phyloP scores from a whole-genome alignment of 2,113 vertebrate genomes.

The Calypte anna region DNA sequence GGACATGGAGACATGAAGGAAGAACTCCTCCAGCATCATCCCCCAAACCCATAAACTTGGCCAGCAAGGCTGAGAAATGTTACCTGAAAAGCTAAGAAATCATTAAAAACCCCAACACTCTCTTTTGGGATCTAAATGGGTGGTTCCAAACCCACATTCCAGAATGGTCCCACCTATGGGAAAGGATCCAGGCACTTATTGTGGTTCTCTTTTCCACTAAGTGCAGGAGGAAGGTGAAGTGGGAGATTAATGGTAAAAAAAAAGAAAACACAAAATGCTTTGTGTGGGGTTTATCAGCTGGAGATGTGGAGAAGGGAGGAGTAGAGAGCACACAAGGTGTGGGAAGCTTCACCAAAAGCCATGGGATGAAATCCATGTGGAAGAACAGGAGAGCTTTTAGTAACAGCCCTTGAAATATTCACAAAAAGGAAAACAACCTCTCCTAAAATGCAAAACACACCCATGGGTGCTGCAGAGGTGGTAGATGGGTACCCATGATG shows the following conservation, averaged over 20 bases:
- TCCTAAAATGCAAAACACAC: neutral
- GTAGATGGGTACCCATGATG: neutral
- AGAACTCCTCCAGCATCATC: neutral
- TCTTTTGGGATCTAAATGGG: too few relatives aligned
- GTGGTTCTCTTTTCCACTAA: neutral
- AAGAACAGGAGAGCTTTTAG: neutral
- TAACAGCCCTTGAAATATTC: neutral
- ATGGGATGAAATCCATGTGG: neutral
- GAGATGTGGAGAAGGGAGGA: neutral
- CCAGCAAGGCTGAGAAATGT: neutral
- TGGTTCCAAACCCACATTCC: neutral
- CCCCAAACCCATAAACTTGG: neutral
- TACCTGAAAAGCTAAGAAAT: neutral
- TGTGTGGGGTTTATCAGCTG: neutral
- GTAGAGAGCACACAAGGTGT: fast-evolving
- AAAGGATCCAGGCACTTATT: neutral
- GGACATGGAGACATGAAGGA: neutral
- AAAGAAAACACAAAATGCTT: neutral
- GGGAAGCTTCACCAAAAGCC: neutral
- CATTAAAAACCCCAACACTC: neutral
- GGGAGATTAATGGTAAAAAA: neutral
- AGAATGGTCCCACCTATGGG: neutral
- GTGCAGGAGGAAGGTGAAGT: neutral
- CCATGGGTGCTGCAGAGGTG: neutral
- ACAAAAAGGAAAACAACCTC: neutral